Evolutionary conservation across 2,113 vertebrate genomes (phyloP).

Genomic region (Scytalopus superciliaris): DNA sequence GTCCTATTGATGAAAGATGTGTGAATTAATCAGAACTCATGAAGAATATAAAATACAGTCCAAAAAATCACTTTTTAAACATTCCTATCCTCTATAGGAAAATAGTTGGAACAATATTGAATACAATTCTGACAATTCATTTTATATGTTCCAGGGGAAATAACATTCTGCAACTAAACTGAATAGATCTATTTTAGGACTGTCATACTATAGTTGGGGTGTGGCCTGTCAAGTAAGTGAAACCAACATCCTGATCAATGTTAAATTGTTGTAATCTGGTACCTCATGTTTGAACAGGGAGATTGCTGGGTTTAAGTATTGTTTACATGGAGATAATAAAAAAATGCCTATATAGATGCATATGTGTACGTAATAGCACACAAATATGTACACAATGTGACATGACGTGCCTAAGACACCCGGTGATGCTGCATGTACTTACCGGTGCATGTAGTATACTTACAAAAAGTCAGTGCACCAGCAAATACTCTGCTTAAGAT

Average conservation of each 20-base stretch:
- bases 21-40: background rate
- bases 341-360: background rate
- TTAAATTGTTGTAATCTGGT: background rate
- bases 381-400: no score
- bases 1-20: background rate
- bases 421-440: background rate
- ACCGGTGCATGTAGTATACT: rapidly evolving
- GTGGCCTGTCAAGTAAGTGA: background rate
- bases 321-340: background rate
- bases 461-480: background rate
- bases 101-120: background rate
- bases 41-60: background rate
- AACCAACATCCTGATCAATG: background rate
- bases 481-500: background rate
- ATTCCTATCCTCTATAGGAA: background rate
- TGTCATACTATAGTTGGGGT: background rate
- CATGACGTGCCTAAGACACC: background rate
- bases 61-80: background rate
- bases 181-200: background rate
- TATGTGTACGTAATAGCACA: no score
- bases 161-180: background rate
- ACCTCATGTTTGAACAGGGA: background rate
- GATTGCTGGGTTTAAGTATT: background rate
- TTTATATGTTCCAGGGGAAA: background rate
- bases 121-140: background rate